Evolutionary conservation across 1,140 invertebrate species (phyloP).

Genomic region (Drosophila bocki): DNA sequence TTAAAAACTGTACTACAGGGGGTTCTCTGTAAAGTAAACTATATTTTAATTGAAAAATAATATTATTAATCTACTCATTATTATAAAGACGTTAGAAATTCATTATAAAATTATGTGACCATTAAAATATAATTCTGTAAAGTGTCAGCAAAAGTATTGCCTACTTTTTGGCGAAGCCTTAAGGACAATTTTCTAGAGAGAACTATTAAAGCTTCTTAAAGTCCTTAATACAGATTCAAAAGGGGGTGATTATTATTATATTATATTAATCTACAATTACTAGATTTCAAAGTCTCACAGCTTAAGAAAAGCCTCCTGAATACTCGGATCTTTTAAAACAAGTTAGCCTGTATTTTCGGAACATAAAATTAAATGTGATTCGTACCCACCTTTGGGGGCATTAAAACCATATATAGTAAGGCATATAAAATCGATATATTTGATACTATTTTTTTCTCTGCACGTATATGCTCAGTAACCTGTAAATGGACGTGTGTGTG

Average conservation of each 20-base stretch:
- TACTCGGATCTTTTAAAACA: background rate
- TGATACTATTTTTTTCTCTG: constrained; percentile 22
- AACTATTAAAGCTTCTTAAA: background rate
- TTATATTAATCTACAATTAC: too few relatives aligned
- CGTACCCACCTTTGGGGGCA: background rate
- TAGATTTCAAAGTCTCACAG: background rate
- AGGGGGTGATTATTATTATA: too few relatives aligned
- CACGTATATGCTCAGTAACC: constrained; percentile 25
- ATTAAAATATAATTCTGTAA: background rate
- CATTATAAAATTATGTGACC: background rate
- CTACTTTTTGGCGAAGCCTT: background rate
- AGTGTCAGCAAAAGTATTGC: background rate
- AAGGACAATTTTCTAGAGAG: background rate
- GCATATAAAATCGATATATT: constrained; percentile 15
- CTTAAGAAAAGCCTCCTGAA: background rate
- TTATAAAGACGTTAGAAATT: background rate
- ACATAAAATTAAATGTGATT: constrained; percentile 6
- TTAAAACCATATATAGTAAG: constrained; percentile 5
- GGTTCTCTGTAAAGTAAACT: background rate
- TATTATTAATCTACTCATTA: background rate
- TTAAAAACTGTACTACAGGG: constrained; percentile 7
- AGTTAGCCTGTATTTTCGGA: background rate
- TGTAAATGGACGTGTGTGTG: constrained; percentile 18
- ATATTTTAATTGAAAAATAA: background rate
- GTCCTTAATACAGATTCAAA: too few relatives aligned